Percentiles rank a stretch among this genome's conserved stretches.
Conservation (phyloP, 2,888 invertebrate genomes). For the Chymomyza caudatula region DNA sequence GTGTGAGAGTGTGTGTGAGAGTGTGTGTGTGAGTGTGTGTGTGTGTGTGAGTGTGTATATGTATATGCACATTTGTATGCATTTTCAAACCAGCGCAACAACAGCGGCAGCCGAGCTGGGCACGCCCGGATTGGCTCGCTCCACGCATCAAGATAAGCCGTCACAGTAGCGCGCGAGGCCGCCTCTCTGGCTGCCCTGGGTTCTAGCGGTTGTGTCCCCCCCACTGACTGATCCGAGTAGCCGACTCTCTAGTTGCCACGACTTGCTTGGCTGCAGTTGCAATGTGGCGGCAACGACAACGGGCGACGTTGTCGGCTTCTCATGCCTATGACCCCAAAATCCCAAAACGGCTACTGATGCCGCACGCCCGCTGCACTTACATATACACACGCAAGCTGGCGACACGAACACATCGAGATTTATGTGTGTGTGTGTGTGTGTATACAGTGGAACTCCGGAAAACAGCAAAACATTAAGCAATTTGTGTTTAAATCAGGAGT, state of each 20-base stretch:
- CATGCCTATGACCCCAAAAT: conserved; percentile 64
- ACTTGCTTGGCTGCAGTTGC: background rate
- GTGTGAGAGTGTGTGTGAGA: conserved; percentile 5
- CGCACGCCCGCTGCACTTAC: conserved; percentile 1
- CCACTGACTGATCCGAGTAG: background rate
- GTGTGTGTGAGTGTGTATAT: conserved; percentile 25
- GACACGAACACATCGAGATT: background rate
- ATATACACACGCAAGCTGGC: conserved; percentile 36
- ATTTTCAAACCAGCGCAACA: background rate
- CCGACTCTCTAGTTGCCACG: background rate
- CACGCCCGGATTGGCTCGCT: background rate
- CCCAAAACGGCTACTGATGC: conserved; percentile 51
- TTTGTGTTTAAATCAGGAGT: too few species aligned
- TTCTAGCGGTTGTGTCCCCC: background rate
- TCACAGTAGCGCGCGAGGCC: background rate
- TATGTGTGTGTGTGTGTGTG: conserved; percentile 15
- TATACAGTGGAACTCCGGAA: conserved; percentile 17
- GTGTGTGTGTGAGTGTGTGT: conserved; percentile 20
- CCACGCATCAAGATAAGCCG: conserved; percentile 5
- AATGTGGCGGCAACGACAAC: background rate
- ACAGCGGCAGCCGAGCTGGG: background rate
- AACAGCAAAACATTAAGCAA: too few species aligned
- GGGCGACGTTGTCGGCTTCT: conserved; percentile 21
- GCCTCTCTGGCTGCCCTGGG: background rate
- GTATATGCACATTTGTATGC: background rate